These are phyloP conservation scores for Thysanoteuthis rhombus DNA, from an alignment of 2,888 invertebrate species.

Conservation along the genomic window DNA sequence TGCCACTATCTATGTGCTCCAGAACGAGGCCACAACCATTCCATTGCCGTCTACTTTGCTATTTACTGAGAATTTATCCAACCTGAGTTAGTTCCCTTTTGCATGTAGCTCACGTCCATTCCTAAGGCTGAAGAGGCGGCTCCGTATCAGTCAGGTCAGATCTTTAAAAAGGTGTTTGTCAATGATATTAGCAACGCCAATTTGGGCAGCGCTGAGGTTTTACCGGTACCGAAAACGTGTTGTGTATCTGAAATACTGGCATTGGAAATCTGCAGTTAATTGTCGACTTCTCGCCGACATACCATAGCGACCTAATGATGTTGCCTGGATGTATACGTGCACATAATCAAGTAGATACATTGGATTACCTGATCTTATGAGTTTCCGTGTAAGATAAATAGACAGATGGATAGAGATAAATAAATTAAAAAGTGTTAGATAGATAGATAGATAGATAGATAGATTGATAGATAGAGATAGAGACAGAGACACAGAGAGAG, in stretches of 20 bases:
- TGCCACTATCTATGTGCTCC: no score
- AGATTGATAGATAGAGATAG: no score
- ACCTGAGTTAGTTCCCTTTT: not conserved
- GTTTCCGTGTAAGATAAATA: no score
- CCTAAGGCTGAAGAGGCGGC: not conserved
- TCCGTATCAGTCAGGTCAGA: not conserved
- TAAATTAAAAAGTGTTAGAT: no score
- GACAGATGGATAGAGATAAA: no score
- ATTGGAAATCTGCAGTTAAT: not conserved
- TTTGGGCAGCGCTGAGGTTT: not conserved
- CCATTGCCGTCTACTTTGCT: not conserved
- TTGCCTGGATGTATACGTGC: not conserved
- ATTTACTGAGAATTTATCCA: not conserved
- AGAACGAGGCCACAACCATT: not conserved
- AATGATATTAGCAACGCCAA: slow-evolving; percentile 12
- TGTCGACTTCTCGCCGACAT: not conserved
- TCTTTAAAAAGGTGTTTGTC: not conserved
- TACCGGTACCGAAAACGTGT: not conserved
- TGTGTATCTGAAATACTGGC: not conserved
- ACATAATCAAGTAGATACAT: not conserved
- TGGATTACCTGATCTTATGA: no score
- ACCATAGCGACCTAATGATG: not conserved
- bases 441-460: no score
- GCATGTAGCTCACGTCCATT: no score
- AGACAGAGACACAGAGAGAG: not conserved